Evolutionary conservation across 2,113 vertebrate genomes (phyloP).

Genomic region (Catharus fuscescens): DNA sequence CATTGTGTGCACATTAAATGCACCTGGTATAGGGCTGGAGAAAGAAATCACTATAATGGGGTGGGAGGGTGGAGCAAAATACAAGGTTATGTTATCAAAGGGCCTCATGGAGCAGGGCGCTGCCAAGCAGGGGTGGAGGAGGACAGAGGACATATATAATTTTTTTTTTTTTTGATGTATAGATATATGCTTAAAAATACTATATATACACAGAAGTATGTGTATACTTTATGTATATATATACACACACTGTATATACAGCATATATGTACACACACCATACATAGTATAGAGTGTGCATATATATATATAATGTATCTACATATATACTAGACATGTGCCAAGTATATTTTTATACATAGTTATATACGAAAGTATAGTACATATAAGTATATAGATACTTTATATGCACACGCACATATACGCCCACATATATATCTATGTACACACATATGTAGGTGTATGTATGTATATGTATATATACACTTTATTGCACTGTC

Average conservation of each 20-base stretch:
- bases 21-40: accelerated
- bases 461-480: too few species aligned
- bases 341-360: background rate
- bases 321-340: background rate
- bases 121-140: background rate
- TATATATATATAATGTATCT: background rate
- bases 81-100: background rate
- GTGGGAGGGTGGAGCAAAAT: accelerated
- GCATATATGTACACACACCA: background rate
- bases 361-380: background rate
- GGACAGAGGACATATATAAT: accelerated
- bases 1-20: background rate
- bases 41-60: accelerated
- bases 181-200: background rate
- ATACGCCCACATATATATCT: accelerated
- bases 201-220: background rate
- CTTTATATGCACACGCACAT: background rate
- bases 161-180: background rate
- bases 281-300: background rate
- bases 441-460: background rate
- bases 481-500: background rate
- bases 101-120: background rate
- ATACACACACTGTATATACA: background rate
- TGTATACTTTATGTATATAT: background rate
- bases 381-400: background rate